Evolutionary conservation across 1,140 invertebrate species (phyloP).

Genomic region (Lethrus apterus): DNA sequence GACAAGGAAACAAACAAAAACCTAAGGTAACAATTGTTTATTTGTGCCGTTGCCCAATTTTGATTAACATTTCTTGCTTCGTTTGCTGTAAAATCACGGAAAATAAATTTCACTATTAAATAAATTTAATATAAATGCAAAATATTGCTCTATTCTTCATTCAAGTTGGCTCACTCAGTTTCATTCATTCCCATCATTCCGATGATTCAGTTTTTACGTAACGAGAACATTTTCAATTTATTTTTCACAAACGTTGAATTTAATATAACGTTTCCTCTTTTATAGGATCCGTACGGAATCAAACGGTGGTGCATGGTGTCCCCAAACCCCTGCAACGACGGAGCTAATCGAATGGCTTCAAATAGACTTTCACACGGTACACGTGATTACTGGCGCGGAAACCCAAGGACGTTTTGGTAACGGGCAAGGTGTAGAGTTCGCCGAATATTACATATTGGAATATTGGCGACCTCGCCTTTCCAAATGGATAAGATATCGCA

Average conservation of each 20-base stretch:
- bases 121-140: neutral
- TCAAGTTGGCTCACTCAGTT: neutral
- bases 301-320: constrained; percentile 51
- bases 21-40: no score
- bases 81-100: no score
- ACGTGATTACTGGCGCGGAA: constrained; percentile 69
- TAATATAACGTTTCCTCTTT: constrained; percentile 11
- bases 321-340: constrained; percentile 60
- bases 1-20: no score
- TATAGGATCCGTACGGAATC: constrained; percentile 31
- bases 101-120: neutral
- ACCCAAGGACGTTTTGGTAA: constrained; percentile 83
- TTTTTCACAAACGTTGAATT: no score
- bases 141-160: neutral
- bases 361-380: constrained; percentile 63
- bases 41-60: no score
- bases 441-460: constrained; percentile 68
- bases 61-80: no score
- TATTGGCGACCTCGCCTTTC: constrained; percentile 65
- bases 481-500: constrained; percentile 66
- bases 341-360: constrained; percentile 70
- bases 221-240: no score
- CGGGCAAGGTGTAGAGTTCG: constrained; percentile 71
- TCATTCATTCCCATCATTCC: no score
- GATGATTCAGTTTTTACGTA: no score